Base-by-base conservation (phyloP, 2,113 vertebrate species). In the Anarrhichthys ocellatus region DNA sequence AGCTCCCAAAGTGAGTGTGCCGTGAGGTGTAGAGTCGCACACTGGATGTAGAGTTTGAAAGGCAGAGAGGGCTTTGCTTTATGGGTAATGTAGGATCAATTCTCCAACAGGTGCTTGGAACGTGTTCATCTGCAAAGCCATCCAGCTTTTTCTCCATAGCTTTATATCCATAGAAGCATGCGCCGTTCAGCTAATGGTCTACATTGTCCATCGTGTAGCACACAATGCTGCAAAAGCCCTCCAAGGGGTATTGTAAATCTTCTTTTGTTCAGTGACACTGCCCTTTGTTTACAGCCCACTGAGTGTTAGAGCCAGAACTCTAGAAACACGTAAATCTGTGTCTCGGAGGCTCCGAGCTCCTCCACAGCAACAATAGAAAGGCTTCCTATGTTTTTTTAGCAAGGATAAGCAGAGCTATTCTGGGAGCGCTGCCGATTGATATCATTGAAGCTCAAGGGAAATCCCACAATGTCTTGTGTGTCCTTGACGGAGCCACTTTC, bases 1-100 rank as follows among this genome's bases (percentile, higher is more conserved):
- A 98, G 90, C 97, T 99, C 91, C 97, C 97, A 58, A 98, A 96
- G 98, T 99, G 87, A 94, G 97, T 95, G 56, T 20, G 38, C 38
- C 38, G 72, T 54, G 44, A 24, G 34, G 6, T 11, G n/a, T 5
- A 59, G 13, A 24, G 24, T 27, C 24, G 27, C 56, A n/a, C 52
- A n/a, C 14, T 46, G 48, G 9, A 58, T 6, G 24, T 24, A 11
- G 11, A 59, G 48, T 50, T 50, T 8, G 10, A 58, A 27, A 27
- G 15, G 46, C 46, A 18, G 14, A 48, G 46, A 20, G 46, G 24
- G 10, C 18, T 32, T 36, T 36, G 32, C 61, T 9, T 62, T 10
- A 34, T 34, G 61, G 61, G 32, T 20, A 20, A 36, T 62, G 34
- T 20, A 9, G 61, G 7, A 59, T 13, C 27, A 15, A 14, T 11